Percentiles rank a stretch among this genome's conserved stretches.
These are phyloP conservation scores for Sebastes dallii DNA, from an alignment of 2,797 vertebrate species.

Conservation along the genomic window DNA sequence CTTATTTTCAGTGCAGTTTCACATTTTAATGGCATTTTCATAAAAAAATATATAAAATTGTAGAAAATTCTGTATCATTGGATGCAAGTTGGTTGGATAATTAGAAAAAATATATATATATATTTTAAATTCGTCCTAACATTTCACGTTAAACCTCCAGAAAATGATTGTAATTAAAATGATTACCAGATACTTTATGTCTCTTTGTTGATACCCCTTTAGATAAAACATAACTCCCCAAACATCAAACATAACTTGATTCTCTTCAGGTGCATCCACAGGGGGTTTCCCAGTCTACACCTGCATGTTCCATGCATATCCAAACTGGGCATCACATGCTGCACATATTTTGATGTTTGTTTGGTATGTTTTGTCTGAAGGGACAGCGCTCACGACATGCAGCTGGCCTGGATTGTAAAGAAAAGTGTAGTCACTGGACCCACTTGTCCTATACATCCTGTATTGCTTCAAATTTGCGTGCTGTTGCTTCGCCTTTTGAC, in stretches of 20 bases:
- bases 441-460: too few relatives aligned
- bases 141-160: not conserved
- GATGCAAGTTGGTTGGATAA: not conserved
- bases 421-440: too few relatives aligned
- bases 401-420: too few relatives aligned
- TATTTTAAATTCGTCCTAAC: not conserved
- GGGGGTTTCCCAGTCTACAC: not conserved
- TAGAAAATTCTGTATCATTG: not conserved
- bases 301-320: not conserved
- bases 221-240: not conserved
- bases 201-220: not conserved
- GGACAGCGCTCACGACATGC: too few relatives aligned
- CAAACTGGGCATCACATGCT: not conserved
- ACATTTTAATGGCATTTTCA: not conserved
- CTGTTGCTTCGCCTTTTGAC: not conserved
- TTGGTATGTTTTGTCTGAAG: not conserved
- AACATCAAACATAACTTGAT: too few relatives aligned
- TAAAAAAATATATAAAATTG: not conserved
- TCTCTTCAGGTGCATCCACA: not conserved
- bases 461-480: fast-evolving
- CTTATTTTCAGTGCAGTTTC: not conserved
- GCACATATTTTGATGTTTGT: not conserved
- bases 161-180: not conserved
- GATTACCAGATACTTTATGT: not conserved
- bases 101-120: too few relatives aligned